phyloP scores from a whole-genome alignment of 2,888 invertebrate genomes.

The Hanleya hanleyi region DNA sequence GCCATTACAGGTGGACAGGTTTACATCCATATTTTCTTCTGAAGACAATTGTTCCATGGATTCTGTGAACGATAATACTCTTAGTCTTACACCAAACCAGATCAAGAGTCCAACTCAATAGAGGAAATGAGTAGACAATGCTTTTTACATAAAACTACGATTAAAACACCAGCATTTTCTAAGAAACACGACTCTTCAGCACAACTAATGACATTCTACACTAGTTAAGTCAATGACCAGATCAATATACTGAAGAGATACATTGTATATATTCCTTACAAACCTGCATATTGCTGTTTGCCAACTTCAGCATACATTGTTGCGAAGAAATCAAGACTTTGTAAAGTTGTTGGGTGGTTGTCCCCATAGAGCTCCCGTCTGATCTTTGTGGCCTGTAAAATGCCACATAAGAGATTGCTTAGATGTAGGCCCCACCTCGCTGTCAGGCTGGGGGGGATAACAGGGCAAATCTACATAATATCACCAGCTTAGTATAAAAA shows the following conservation, averaged over 20 bases:
- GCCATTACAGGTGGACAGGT: not conserved
- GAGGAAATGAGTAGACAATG: no score
- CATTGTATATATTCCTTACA: not conserved
- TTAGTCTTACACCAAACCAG: no score
- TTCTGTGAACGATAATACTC: constrained; percentile 40
- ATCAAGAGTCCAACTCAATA: no score
- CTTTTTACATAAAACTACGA: no score
- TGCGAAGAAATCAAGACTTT: constrained; percentile 67
- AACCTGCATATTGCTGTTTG: constrained; percentile 66
- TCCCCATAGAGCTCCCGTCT: constrained; percentile 62
- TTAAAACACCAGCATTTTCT: no score
- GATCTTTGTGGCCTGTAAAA: constrained; percentile 62
- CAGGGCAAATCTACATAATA: no score
- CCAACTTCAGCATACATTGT: constrained; percentile 67
- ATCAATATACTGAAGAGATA: not conserved
- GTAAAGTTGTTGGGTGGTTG: constrained; percentile 56
- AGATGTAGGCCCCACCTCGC: no score
- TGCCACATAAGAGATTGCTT: not conserved
- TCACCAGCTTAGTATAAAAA: no score
- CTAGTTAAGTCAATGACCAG: no score
- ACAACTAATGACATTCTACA: no score
- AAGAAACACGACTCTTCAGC: no score
- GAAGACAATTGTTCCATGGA: constrained; percentile 41
- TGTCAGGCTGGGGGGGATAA: no score
- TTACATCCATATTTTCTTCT: constrained; percentile 25